phyloP scores from a whole-genome alignment of 2,113 vertebrate genomes.

The Passer montanus region DNA sequence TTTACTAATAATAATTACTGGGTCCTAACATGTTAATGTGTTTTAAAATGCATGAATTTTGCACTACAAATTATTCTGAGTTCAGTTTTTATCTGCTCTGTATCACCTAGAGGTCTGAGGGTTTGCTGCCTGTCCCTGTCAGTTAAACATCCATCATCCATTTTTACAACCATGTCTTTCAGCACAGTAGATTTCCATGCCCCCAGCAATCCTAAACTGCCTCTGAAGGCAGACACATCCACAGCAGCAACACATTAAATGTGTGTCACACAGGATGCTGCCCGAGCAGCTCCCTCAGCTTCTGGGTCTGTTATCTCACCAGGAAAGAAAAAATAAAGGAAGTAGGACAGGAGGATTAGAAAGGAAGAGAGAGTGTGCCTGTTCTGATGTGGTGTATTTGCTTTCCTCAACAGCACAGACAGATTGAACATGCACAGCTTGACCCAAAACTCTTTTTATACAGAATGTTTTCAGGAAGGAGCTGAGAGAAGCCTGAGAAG shows the following conservation, averaged over 20 bases:
- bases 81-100: not conserved
- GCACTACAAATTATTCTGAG: not conserved
- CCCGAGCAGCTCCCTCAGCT: not conserved
- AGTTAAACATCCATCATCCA: not conserved
- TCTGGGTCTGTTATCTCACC: not conserved
- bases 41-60: not conserved
- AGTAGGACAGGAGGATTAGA: not conserved
- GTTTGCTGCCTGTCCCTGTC: not conserved
- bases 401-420: conserved; percentile 6
- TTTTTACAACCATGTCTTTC: not conserved
- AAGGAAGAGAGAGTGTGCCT: not conserved
- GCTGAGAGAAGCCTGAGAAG: not conserved
- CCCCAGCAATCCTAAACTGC: not conserved
- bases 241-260: not conserved
- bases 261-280: not conserved
- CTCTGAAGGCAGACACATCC: not conserved
- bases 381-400: not conserved
- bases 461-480: not conserved
- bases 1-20: not conserved
- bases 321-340: not conserved
- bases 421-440: conserved; percentile 11
- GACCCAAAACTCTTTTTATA: conserved; percentile 16
- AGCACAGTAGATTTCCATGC: not conserved
- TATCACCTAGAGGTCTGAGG: not conserved
- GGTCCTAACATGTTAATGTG: not conserved